These are phyloP conservation scores for Drosophila dunni DNA, from an alignment of 1,140 invertebrate species.

Conservation along the genomic window DNA sequence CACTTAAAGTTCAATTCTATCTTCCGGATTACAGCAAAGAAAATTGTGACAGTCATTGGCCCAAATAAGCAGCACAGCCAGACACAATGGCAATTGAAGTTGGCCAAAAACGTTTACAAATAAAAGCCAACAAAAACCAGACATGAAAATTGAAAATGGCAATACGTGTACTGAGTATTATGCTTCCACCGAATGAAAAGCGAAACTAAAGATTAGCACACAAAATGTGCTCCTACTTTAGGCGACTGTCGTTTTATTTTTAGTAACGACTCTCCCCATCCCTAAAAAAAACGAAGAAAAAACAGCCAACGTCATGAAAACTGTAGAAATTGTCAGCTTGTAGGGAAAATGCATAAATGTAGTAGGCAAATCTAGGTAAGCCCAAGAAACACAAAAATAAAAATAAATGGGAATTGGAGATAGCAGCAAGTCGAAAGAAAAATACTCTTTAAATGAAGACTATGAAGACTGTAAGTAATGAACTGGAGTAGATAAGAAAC, in stretches of 20 bases:
- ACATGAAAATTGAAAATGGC: conserved; percentile 31
- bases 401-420: conserved; percentile 5
- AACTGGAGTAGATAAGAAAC: neutral
- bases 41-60: conserved; percentile 53
- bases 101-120: conserved; percentile 29
- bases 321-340: conserved; percentile 50
- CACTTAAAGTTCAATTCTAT: conserved; percentile 38
- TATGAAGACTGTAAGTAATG: too few species aligned
- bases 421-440: neutral
- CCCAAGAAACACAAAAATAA: conserved; percentile 27
- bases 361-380: conserved; percentile 52
- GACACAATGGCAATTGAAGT: conserved; percentile 44
- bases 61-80: conserved; percentile 35
- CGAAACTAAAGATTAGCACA: conserved; percentile 67
- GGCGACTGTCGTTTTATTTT: conserved; percentile 60
- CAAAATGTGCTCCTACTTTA: conserved; percentile 41
- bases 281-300: conserved; percentile 9
- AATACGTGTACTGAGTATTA: conserved; percentile 27
- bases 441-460: conserved; percentile 1
- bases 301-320: conserved; percentile 17
- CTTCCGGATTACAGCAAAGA: conserved; percentile 40
- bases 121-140: conserved; percentile 4
- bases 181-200: conserved; percentile 60
- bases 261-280: conserved; percentile 24
- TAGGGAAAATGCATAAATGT: conserved; percentile 51